These are phyloP conservation scores for Paguma larvata DNA, from an alignment of 2,797 vertebrate species.

Conservation along the genomic window DNA sequence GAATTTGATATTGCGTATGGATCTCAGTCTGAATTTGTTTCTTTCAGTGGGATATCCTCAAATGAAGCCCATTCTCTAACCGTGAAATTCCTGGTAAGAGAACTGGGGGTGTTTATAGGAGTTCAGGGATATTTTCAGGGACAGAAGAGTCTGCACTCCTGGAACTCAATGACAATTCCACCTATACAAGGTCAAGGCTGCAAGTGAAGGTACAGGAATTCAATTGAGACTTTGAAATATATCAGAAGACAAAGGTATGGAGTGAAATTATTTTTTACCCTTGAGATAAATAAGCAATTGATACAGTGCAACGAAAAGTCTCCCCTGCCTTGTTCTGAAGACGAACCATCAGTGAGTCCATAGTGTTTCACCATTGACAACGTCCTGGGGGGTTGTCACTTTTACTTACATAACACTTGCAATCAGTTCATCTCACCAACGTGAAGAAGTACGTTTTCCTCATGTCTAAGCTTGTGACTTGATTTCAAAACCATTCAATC, in stretches of 20 bases:
- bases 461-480: conserved; percentile 80
- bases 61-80: neutral
- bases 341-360: conserved; percentile 71
- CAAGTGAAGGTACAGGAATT: neutral
- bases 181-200: neutral
- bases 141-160: neutral
- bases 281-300: neutral
- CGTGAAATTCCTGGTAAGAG: neutral
- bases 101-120: neutral
- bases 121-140: neutral
- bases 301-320: neutral
- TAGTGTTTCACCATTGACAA: conserved; percentile 52
- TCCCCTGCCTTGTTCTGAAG: neutral
- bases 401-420: conserved; percentile 78
- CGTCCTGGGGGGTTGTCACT: conserved; percentile 62
- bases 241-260: neutral
- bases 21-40: neutral
- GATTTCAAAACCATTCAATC: conserved; percentile 76
- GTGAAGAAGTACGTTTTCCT: neutral
- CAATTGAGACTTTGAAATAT: neutral
- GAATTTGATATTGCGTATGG: neutral
- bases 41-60: neutral
- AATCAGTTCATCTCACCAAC: conserved; percentile 68
- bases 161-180: neutral
- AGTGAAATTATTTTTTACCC: neutral